These are phyloP conservation scores for Diaperis boleti DNA, from an alignment of 2,888 invertebrate species.

Conservation along the genomic window DNA sequence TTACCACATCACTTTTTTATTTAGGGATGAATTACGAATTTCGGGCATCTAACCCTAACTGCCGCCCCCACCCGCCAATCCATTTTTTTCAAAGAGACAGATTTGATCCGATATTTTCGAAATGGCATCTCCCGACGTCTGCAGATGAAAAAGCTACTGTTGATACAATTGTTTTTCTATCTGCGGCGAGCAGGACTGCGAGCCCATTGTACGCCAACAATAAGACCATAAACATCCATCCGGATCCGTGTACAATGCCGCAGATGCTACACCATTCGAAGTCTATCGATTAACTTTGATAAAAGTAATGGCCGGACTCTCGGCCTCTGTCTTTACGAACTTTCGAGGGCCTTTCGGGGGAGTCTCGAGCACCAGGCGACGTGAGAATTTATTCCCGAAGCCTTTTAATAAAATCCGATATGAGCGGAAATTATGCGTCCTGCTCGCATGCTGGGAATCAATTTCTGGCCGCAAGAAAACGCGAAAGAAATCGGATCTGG, in stretches of 20 bases:
- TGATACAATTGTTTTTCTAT: slow-evolving; percentile 41
- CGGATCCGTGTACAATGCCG: slow-evolving; percentile 36
- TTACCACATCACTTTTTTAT: too few relatives aligned
- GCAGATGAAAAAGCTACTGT: slow-evolving; percentile 39
- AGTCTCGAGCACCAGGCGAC: background rate
- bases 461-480: background rate
- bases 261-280: slow-evolving; percentile 41
- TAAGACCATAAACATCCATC: slow-evolving; percentile 43
- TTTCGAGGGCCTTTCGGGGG: background rate
- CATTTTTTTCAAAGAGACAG: slow-evolving; percentile 31
- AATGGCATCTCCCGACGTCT: slow-evolving; percentile 35
- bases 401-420: background rate
- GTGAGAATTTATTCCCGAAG: background rate
- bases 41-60: too few relatives aligned
- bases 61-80: too few relatives aligned
- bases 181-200: slow-evolving; percentile 38
- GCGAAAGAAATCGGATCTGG: background rate
- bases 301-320: slow-evolving; percentile 25
- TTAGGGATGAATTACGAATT: too few relatives aligned
- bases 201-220: slow-evolving; percentile 38
- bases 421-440: background rate
- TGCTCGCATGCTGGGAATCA: background rate
- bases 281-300: slow-evolving; percentile 39
- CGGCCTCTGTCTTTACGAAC: slow-evolving; percentile 11
- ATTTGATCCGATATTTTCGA: slow-evolving; percentile 35